Base-by-base conservation (phyloP, 2,113 vertebrate genomes). In the Pavo muticus region DNA sequence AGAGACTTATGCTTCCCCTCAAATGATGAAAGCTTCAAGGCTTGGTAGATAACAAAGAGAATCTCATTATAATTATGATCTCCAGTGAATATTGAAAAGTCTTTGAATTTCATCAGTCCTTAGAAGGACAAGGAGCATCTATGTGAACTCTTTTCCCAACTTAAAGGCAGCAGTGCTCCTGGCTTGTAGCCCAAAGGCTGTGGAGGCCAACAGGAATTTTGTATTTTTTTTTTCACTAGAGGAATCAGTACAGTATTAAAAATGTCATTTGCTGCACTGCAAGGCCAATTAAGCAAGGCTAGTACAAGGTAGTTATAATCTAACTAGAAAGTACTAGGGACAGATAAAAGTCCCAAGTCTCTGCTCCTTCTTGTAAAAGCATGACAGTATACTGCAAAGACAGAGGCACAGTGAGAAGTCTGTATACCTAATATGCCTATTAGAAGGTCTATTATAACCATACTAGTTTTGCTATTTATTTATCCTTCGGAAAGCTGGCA, bases 41-140 rank as follows among this genome's bases (percentile, higher is more conserved):
- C 70, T 85, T 89, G 69, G 59, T 65, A 87, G 73, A 47, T 69
- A 82, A 83, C 35, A 67, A 74, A 91, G 78, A 69, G 30, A 82
- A 91, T 64, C 64, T 76, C 40, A 80, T 94, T 93, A 91, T 96
- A 84, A 83, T 94, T 90, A 73, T 16, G 11, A 74, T 72, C 74
- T 48, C 91, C 52, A 65, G 25, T 76, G 69, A 89, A 83, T 93
- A 94, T 90, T 88, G 76, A 79, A 86, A 96, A 87, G 57, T 65
- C 20, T 3, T 37, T 14, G 59, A 61, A 42, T 88, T 94, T 90
- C 35, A 84, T 83, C 65, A 30, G 45, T 40, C 16, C 1, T 1
- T n/a, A 61, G 68, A 84, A 84, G 74, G 71, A 88, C 54, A 88
- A 59, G 65, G 21, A 68, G 14, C 27, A 59, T 78, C 60, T 71